These are phyloP conservation scores for Caenorhabditis doughertyi DNA, from an alignment of 2,888 invertebrate genomes.

Conservation along the genomic window DNA sequence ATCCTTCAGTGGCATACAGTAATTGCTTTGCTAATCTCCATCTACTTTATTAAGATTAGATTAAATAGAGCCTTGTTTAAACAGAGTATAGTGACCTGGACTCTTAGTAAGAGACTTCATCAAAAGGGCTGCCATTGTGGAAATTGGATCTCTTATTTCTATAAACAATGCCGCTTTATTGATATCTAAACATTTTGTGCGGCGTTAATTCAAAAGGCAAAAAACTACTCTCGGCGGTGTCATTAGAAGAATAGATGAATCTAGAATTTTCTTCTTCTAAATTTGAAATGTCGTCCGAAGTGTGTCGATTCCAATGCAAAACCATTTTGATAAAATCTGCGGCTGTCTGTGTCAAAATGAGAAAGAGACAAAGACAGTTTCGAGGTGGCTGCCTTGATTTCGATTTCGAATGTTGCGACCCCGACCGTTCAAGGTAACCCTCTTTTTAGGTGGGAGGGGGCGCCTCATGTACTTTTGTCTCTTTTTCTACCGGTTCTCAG, in stretches of 20 bases:
- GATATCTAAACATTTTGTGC: too few species aligned
- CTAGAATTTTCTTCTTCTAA: background rate
- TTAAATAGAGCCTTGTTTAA: constrained; percentile 41
- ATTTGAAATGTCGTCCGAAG: constrained; percentile 26
- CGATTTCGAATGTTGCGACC: constrained; percentile 58
- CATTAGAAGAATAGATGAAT: too few species aligned
- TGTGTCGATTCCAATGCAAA: constrained; percentile 6
- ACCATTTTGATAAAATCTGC: constrained; percentile 53
- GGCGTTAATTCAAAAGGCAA: too few species aligned
- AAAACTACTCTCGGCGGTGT: too few species aligned
- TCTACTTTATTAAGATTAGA: constrained; percentile 7
- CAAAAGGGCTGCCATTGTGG: background rate
- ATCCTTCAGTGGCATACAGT: background rate
- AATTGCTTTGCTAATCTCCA: constrained; percentile 29
- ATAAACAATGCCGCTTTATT: constrained; percentile 2
- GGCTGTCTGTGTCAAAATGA: constrained; percentile 37
- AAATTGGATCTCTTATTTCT: background rate
- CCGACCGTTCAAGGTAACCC: constrained; percentile 58
- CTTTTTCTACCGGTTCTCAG: constrained; percentile 46
- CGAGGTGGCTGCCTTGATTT: constrained; percentile 39
- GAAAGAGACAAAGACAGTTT: constrained; percentile 56
- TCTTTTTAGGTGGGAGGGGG: constrained; percentile 26
- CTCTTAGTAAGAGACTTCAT: constrained; percentile 4
- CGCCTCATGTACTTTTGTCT: constrained; percentile 55
- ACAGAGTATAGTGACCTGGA: constrained; percentile 17